Evolutionary conservation across 2,888 invertebrate genomes (phyloP).

Genomic region (Tholera decimalis): DNA sequence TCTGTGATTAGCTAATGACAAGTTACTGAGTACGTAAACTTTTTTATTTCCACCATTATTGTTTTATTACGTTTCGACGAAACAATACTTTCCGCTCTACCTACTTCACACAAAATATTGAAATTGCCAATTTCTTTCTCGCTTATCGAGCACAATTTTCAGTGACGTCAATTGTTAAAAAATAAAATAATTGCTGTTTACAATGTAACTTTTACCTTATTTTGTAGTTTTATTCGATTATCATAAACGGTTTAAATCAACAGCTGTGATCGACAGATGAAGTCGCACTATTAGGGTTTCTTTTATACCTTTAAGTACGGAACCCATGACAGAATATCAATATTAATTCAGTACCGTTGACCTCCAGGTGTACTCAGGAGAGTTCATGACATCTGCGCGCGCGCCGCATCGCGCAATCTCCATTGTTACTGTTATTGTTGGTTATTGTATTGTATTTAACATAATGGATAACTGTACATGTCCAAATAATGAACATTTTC

Average conservation of each 20-base stretch:
- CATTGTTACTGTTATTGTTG: constrained; percentile 72
- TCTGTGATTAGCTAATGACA: background rate
- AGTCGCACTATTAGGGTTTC: background rate
- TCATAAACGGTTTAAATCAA: constrained; percentile 3
- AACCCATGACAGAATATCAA: constrained; percentile 39
- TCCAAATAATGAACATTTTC: constrained; percentile 33
- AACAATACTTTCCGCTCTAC: background rate
- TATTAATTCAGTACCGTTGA: constrained; percentile 64
- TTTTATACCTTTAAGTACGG: background rate
- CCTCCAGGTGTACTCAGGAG: constrained; percentile 66
- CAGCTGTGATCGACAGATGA: constrained; percentile 7
- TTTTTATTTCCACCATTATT: background rate
- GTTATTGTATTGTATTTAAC: constrained; percentile 59
- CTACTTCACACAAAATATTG: background rate
- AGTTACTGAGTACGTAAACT: background rate
- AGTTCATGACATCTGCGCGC: constrained; percentile 70
- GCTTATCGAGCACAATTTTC: background rate
- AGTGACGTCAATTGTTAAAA: background rate
- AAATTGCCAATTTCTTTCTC: background rate
- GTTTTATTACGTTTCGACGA: background rate
- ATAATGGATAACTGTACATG: constrained; percentile 64
- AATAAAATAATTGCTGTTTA: no score
- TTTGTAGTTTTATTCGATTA: no score
- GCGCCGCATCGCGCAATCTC: constrained; percentile 61
- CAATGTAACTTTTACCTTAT: no score